Conservation (phyloP, 37 sponge, comb jelly and placozoan genomes). For the Lycopodina hypogea region DNA sequence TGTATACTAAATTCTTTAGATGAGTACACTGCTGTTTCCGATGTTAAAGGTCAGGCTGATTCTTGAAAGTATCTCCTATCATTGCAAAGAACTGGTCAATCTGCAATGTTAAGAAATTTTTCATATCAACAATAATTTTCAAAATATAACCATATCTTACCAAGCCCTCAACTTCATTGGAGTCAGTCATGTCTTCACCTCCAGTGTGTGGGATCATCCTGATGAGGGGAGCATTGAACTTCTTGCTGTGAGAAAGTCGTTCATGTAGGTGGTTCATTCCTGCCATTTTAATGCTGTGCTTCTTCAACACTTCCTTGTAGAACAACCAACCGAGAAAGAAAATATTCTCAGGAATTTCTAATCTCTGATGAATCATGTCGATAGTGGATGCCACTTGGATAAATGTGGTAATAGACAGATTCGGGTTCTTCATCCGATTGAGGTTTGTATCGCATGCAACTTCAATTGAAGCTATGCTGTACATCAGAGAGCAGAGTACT, state of each 20-base stretch:
- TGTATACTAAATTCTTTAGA: no score
- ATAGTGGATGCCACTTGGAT: constrained; percentile 42
- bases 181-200: constrained; percentile 23
- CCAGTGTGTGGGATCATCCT: background rate
- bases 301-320: constrained; percentile 19
- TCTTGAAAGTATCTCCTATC: no score
- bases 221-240: constrained; percentile 9
- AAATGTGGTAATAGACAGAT: constrained; percentile 38
- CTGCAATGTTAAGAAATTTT: no score
- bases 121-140: no score
- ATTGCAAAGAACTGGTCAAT: no score
- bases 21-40: no score
- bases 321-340: constrained; percentile 28
- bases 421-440: constrained; percentile 3
- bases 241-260: background rate
- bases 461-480: constrained; percentile 46
- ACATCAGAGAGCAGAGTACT: constrained; percentile 39
- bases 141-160: no score
- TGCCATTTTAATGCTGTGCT: background rate
- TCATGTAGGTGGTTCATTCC: background rate
- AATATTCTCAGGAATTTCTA: background rate
- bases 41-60: no score
- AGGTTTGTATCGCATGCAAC: constrained; percentile 25
- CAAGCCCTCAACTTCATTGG: constrained; percentile 3
- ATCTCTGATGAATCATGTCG: constrained; percentile 12